Percentiles rank a stretch among this genome's conserved stretches.
These are phyloP conservation scores for Heliconius ismenius DNA, from an alignment of 2,888 invertebrate genomes.

Conservation along the genomic window DNA sequence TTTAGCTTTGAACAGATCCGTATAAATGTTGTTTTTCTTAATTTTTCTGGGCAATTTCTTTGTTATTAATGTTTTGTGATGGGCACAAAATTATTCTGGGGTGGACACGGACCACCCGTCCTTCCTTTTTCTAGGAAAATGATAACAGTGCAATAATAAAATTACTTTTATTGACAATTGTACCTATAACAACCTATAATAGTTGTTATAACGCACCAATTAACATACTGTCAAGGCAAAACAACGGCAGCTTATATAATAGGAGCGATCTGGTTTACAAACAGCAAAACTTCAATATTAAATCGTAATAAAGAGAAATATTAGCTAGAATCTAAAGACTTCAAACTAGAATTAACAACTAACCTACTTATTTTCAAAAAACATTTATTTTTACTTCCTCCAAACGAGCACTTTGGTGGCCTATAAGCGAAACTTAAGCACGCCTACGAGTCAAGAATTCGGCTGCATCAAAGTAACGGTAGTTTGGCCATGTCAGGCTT, in stretches of 20 bases:
- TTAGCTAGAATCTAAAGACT: not conserved
- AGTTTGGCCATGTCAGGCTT: conserved; percentile 41
- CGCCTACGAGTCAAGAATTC: conserved; percentile 45
- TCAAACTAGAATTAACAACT: not conserved
- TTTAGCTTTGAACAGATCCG: too few relatives aligned
- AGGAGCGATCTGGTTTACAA: not conserved
- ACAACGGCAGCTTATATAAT: conserved; percentile 1
- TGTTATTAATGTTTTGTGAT: too few relatives aligned
- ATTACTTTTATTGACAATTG: not conserved
- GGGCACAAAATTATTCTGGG: too few relatives aligned
- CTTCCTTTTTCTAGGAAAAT: too few relatives aligned
- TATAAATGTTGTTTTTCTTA: too few relatives aligned
- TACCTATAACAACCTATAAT: too few relatives aligned
- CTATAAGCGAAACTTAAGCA: conserved; percentile 37
- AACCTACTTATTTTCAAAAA: not conserved
- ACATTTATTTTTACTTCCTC: not conserved
- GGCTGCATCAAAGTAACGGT: conserved; percentile 46
- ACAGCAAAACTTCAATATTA: not conserved
- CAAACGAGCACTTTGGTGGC: conserved; percentile 37
- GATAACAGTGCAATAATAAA: too few relatives aligned
- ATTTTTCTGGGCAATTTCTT: too few relatives aligned
- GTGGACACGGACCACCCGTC: too few relatives aligned
- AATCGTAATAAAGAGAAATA: not conserved
- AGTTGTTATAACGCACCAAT: not conserved
- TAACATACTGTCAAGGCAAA: conserved; percentile 9